Percentiles rank a stretch among this genome's conserved stretches.
These are phyloP conservation scores for Hormaphis cornu DNA, from an alignment of 1,140 invertebrate genomes.

Conservation along the genomic window DNA sequence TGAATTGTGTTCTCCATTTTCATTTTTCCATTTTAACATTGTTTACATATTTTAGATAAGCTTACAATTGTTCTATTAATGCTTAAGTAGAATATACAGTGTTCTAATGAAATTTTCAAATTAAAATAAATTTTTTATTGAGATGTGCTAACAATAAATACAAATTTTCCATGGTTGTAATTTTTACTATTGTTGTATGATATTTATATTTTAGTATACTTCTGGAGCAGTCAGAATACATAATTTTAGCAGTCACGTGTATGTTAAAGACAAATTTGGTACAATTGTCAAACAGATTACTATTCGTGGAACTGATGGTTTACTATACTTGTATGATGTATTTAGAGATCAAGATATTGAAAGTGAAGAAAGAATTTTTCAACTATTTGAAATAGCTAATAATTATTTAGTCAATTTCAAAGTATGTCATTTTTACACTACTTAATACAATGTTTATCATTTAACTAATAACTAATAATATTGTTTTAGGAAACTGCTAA, in stretches of 20 bases:
- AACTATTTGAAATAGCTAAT: slow-evolving; percentile 1
- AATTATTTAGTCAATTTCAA: slow-evolving; percentile 4
- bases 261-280: background rate
- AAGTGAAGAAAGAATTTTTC: slow-evolving; percentile 1
- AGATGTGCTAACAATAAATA: too few species aligned
- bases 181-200: background rate
- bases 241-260: background rate
- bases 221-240: background rate
- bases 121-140: too few species aligned
- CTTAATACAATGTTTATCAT: background rate
- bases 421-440: background rate
- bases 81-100: too few species aligned
- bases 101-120: too few species aligned
- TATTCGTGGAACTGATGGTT: slow-evolving; percentile 16
- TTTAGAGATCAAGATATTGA: background rate
- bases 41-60: too few species aligned
- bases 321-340: background rate
- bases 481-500: slow-evolving; percentile 1
- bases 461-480: background rate
- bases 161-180: background rate
- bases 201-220: background rate
- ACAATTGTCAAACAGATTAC: slow-evolving; percentile 4
- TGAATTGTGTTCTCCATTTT: too few species aligned
- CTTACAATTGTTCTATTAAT: too few species aligned
- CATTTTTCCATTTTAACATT: too few species aligned